These are phyloP conservation scores for Elymnias hypermnestra DNA, from an alignment of 1,140 invertebrate genomes.

Conservation along the genomic window DNA sequence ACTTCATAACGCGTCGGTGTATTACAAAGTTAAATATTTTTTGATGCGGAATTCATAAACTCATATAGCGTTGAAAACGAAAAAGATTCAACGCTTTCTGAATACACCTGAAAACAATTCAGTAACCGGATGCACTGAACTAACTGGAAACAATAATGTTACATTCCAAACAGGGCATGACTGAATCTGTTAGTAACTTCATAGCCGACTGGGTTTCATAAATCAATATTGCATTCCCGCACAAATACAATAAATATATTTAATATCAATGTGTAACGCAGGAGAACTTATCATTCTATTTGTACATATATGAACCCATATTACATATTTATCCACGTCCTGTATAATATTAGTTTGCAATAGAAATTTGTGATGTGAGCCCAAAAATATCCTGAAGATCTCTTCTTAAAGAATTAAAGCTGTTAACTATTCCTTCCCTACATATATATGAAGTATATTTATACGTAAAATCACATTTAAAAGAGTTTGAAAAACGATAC, in stretches of 20 bases:
- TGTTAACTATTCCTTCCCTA: too few species aligned
- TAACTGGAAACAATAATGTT: constrained; percentile 45
- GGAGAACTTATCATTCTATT: too few species aligned
- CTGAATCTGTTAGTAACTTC: constrained; percentile 56
- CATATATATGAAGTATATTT: too few species aligned
- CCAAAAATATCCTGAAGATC: too few species aligned
- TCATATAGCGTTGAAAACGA: constrained; percentile 30
- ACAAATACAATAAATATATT: constrained; percentile 16
- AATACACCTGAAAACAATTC: constrained; percentile 59
- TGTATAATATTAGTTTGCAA: too few species aligned
- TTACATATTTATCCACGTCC: too few species aligned
- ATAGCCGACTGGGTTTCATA: constrained; percentile 41
- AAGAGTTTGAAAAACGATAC: too few species aligned
- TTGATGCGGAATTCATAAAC: constrained; percentile 8
- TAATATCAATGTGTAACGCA: constrained; percentile 1
- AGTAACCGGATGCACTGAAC: constrained; percentile 45
- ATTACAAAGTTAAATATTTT: neutral
- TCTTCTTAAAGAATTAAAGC: too few species aligned
- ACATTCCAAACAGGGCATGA: constrained; percentile 51
- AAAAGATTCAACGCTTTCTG: constrained; percentile 40
- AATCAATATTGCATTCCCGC: constrained; percentile 36
- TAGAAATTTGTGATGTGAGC: too few species aligned
- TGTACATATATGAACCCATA: too few species aligned
- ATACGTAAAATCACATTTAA: too few species aligned
- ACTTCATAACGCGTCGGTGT: neutral